Base-by-base conservation (phyloP, 2,797 vertebrate species). In the Malacoctenus gilli region DNA sequence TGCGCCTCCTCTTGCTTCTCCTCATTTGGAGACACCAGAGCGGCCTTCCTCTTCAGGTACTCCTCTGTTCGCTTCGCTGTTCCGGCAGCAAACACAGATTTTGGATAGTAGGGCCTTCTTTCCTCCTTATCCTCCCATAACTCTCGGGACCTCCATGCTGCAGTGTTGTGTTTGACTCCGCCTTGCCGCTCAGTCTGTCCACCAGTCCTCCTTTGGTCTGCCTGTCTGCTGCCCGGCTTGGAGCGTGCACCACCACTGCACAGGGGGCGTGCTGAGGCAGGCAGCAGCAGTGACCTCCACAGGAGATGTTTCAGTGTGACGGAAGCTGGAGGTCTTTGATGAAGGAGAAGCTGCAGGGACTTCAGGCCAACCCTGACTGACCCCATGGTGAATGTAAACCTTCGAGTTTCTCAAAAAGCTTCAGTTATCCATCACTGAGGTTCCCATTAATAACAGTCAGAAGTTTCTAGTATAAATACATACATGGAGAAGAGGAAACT, bases 71-170 rank as follows among this genome's bases (percentile, higher is more conserved):
- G 93, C 78, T 91, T 95, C 0, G 93, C 92, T 0, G 89, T 90
- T 43, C 91, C 93, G 20, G 92, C 92, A 74, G 93, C 87, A 74
- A 97, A 96, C 51, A 93, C 80, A 16, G 89, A 92, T 49, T 74
- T 90, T 4, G 82, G 57, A 21, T 65, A 56, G 6, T 54, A 36
- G 16, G 48, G 14, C 12, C 14, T 53, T 39, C 38, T 47, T 41
- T 56, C 53, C 13, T 1, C 8, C 7, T 4, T 4, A 13, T n/a
- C 43, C 14, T 28, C 37, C 49, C 55, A 32, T 2, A 14, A 3
- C 0, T 28, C 30, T 4, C 16, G 39, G 23, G 51, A 55, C 35
- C 5, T 49, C 1, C 7, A 20, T 48, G 39, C 52, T 22, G 16
- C 12, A 9, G 13, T 13, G n/a, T 3, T 16, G 3, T 28, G 42